Evolutionary conservation across 1,140 invertebrate species (phyloP).

Genomic region (Nomia melanderi): DNA sequence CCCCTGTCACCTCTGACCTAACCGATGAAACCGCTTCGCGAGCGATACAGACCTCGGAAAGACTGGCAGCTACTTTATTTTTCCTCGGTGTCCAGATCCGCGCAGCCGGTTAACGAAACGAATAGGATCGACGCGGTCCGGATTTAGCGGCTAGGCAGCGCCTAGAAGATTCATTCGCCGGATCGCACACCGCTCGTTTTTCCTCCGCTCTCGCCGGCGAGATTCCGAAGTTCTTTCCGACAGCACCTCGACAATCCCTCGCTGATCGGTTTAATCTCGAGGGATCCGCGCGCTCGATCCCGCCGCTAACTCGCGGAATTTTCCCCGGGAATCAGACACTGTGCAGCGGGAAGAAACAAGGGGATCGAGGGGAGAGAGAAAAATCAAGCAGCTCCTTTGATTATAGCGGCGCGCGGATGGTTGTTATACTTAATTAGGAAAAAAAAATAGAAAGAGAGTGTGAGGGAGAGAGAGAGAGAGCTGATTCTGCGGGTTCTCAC

Average conservation of each 20-base stretch:
- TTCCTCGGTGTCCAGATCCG: background rate
- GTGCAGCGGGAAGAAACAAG: background rate
- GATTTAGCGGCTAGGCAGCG: slow-evolving; percentile 1
- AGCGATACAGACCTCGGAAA: slow-evolving; percentile 10
- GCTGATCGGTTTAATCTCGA: background rate
- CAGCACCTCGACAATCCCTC: background rate
- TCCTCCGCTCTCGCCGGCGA: no score
- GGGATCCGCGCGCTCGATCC: background rate
- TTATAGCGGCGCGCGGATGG: slow-evolving; percentile 10
- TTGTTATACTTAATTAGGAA: slow-evolving; percentile 44
- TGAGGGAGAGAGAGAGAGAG: no score
- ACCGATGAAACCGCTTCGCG: slow-evolving; percentile 48
- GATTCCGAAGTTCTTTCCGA: background rate
- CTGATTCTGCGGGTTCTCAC: slow-evolving; percentile 13
- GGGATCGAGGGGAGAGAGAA: background rate
- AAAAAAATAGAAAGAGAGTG: background rate
- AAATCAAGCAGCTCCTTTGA: slow-evolving; percentile 19
- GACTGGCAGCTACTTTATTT: slow-evolving; percentile 13
- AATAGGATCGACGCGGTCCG: background rate
- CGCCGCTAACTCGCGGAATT: background rate
- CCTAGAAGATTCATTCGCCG: no score
- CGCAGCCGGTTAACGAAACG: slow-evolving; percentile 38
- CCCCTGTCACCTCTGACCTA: slow-evolving; percentile 61
- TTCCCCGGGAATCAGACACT: background rate
- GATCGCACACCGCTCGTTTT: no score